Evolutionary conservation across 35 echinoderm and acorn worm species (phyloP).

Genomic region (Nesometra sesokonis): DNA sequence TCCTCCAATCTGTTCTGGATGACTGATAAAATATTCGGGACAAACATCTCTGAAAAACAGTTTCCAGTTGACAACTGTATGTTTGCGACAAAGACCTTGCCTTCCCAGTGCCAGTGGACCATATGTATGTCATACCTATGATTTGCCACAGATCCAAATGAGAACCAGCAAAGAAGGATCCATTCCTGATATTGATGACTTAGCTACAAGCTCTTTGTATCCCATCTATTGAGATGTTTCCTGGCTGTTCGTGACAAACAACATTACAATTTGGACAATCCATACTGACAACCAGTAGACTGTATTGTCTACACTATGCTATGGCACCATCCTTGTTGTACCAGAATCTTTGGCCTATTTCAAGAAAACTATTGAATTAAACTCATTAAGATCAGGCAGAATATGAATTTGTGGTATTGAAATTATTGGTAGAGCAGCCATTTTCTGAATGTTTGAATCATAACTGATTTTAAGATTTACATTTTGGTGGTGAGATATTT

Average conservation of each 20-base stretch:
- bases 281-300: not conserved
- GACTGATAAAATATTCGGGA: not conserved
- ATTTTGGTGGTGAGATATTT: no score
- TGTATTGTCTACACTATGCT: not conserved
- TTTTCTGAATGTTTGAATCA: no score
- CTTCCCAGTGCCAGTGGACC: not conserved
- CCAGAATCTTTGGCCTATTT: not conserved
- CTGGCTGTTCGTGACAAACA: not conserved
- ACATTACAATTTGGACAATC: not conserved
- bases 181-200: not conserved
- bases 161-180: not conserved
- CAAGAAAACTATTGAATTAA: not conserved
- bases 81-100: not conserved
- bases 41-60: not conserved
- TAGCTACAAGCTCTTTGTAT: not conserved
- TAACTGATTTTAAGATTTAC: no score
- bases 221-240: not conserved
- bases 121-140: not conserved
- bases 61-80: not conserved
- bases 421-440: no score
- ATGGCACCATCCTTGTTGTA: not conserved
- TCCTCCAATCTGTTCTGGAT: not conserved
- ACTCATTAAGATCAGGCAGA: no score
- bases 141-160: slow-evolving; percentile 4
- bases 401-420: no score